Evolutionary conservation across 2,888 invertebrate species (phyloP).

Genomic region (Callimorpha dominula): DNA sequence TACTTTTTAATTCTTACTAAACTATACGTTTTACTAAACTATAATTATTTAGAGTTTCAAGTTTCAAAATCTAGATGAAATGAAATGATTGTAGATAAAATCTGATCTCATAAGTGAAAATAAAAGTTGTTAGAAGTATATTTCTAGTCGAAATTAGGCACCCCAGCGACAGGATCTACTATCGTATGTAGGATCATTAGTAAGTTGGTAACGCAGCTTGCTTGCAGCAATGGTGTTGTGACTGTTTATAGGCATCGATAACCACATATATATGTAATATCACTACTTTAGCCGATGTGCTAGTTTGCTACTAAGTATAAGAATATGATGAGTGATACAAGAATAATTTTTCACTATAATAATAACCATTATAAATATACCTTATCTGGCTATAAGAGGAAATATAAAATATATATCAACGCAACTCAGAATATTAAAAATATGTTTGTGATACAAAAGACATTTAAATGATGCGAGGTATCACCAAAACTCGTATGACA

Average conservation of each 20-base stretch:
- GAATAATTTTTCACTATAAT: neutral
- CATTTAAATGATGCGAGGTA: constrained; percentile 60
- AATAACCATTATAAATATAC: neutral
- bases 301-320: neutral
- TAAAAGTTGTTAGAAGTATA: neutral
- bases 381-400: neutral
- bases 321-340: neutral
- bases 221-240: too few relatives aligned
- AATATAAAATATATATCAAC: neutral
- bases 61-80: too few relatives aligned
- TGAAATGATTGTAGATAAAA: too few relatives aligned
- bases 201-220: neutral
- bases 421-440: constrained; percentile 19
- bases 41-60: too few relatives aligned
- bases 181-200: neutral
- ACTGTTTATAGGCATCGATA: too few relatives aligned
- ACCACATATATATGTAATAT: too few relatives aligned
- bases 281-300: neutral
- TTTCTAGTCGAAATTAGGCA: neutral
- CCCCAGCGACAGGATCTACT: neutral
- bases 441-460: constrained; percentile 33
- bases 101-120: too few relatives aligned
- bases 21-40: too few relatives aligned
- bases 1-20: too few relatives aligned
- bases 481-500: constrained; percentile 73